Conservation (phyloP, 2,113 vertebrate species). For the Strigops habroptila region DNA sequence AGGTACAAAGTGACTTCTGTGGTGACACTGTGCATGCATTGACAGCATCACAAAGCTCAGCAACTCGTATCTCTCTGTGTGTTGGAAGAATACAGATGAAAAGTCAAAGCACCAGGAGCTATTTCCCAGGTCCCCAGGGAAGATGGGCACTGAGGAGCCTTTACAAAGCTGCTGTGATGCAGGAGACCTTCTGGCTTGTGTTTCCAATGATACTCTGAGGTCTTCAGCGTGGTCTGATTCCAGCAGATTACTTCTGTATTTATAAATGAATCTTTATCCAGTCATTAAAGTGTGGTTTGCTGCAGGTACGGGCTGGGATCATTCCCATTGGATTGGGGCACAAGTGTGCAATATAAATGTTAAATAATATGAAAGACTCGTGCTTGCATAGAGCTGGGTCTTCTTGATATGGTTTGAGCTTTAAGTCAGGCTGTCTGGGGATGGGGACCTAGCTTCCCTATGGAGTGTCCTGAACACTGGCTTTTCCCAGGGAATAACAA, state of each 20-base stretch:
- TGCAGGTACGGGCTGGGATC: neutral
- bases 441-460: neutral
- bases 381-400: neutral
- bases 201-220: neutral
- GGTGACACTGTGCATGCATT: neutral
- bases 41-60: neutral
- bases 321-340: neutral
- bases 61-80: neutral
- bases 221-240: neutral
- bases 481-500: neutral
- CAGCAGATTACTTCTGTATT: neutral
- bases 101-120: fast-evolving
- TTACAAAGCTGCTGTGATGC: neutral
- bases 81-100: neutral
- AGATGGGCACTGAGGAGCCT: neutral
- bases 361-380: neutral
- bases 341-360: neutral
- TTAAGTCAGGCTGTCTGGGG: neutral
- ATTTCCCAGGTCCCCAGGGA: neutral
- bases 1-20: neutral
- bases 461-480: neutral
- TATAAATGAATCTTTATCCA: neutral
- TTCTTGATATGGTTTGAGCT: neutral
- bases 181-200: neutral
- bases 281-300: neutral